phyloP scores from a whole-genome alignment of 2,797 vertebrate genomes.

The Oreortyx pictus region DNA sequence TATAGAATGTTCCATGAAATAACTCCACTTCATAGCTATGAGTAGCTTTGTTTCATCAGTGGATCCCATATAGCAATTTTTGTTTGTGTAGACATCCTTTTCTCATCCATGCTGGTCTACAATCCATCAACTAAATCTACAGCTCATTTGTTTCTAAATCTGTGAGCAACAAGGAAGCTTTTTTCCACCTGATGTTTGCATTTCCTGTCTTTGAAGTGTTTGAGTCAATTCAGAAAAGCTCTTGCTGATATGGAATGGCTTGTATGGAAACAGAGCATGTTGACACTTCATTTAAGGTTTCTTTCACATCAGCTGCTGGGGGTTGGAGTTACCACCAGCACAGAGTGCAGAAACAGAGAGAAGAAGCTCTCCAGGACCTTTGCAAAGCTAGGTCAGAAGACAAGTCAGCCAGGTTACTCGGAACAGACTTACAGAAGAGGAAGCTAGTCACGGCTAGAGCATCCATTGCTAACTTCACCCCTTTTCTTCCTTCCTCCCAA shows the following conservation, averaged over 20 bases:
- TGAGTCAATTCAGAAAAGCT: background rate
- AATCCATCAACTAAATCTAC: background rate
- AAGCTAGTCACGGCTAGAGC: background rate
- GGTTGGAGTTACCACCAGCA: background rate
- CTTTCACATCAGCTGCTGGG: background rate
- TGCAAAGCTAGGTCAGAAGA: background rate
- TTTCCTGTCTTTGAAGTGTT: background rate
- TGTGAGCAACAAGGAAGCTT: background rate
- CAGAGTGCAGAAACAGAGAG: background rate
- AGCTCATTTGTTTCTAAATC: background rate
- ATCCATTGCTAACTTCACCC: background rate
- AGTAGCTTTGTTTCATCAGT: background rate
- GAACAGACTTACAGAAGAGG: background rate
- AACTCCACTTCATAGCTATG: background rate
- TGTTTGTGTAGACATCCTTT: background rate
- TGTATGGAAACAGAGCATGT: accelerated
- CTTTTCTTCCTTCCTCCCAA: background rate
- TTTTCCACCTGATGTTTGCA: background rate
- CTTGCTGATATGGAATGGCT: background rate
- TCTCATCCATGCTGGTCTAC: background rate
- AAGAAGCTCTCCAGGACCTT: background rate
- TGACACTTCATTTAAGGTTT: background rate
- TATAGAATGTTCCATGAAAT: background rate
- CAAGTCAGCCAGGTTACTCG: background rate
- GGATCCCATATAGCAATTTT: background rate